A percentile compares a stretch with the other conserved stretches of the same genome.
These are phyloP conservation scores for Halichoeres trimaculatus DNA, from an alignment of 2,113 vertebrate species.

Conservation along the genomic window DNA sequence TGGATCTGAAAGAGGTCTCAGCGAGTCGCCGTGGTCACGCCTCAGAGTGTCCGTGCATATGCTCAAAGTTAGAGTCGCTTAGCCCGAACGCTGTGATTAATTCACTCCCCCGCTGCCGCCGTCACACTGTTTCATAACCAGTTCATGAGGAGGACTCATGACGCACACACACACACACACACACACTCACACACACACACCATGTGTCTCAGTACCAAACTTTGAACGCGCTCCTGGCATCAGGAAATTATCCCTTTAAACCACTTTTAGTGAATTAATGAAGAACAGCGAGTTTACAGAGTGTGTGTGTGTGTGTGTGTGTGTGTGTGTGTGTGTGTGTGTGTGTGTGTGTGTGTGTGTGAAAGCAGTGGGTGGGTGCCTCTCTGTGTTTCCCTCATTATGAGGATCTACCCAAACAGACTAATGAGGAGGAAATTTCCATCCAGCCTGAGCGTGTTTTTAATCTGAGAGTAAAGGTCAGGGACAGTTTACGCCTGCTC, in stretches of 20 bases:
- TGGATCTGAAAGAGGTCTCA: conserved; percentile 4
- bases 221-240: conserved; percentile 37
- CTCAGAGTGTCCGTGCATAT: background rate
- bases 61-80: conserved; percentile 13
- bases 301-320: conserved; percentile 7
- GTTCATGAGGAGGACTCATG: conserved; percentile 42
- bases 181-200: conserved; percentile 20
- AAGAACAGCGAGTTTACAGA: conserved; percentile 5
- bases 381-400: background rate
- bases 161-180: background rate
- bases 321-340: conserved; percentile 12
- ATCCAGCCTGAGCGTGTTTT: background rate
- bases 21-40: background rate
- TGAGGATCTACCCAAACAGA: conserved; percentile 13
- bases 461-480: background rate
- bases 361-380: background rate
- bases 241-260: conserved; percentile 31
- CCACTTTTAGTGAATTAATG: conserved; percentile 23
- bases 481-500: background rate
- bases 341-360: conserved; percentile 8
- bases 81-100: conserved; percentile 48
- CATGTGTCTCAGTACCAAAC: conserved; percentile 25
- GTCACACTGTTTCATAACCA: conserved; percentile 53
- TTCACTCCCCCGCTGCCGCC: conserved; percentile 43
- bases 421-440: background rate